These are phyloP conservation scores for Oscheius sp. DNA, from an alignment of 2,888 invertebrate species.

Conservation along the genomic window DNA sequence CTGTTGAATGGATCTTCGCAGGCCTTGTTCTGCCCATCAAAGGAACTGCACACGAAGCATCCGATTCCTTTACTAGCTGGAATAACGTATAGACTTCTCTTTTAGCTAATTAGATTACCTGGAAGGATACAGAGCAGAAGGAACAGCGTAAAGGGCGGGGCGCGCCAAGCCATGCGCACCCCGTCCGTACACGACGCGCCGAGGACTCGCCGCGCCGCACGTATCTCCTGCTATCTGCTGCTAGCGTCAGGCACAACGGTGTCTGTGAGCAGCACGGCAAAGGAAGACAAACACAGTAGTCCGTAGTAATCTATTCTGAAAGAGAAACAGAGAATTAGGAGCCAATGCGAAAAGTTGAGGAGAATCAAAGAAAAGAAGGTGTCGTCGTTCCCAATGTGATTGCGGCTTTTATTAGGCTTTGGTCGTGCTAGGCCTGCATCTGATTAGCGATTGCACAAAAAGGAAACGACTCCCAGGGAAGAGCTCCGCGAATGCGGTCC, in stretches of 20 bases:
- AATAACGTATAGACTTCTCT: neutral
- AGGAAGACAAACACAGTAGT: neutral
- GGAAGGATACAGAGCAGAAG: conserved; percentile 24
- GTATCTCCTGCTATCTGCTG: conserved; percentile 24
- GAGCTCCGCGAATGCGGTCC: conserved; percentile 15
- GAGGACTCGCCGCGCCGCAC: conserved; percentile 4
- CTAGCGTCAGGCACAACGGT: neutral
- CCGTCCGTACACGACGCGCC: conserved; percentile 28
- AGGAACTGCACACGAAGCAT: conserved; percentile 95
- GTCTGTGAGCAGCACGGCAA: conserved; percentile 9
- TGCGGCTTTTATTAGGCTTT: conserved; percentile 25
- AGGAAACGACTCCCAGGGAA: conserved; percentile 7
- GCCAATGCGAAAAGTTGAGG: neutral
- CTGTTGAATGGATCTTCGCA: conserved; percentile 84
- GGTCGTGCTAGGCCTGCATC: neutral
- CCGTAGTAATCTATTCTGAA: conserved; percentile 20
- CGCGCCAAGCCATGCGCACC: conserved; percentile 33
- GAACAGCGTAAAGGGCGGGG: conserved; percentile 26
- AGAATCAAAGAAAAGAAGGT: neutral
- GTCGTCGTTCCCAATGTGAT: conserved; percentile 17
- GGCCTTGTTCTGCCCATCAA: conserved; percentile 84
- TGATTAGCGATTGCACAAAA: conserved; percentile 22
- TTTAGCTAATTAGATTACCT: conserved; percentile 3
- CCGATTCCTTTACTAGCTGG: conserved; percentile 77
- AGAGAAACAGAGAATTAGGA: neutral